Evolutionary conservation across 2,888 invertebrate species (phyloP), one percentile per base, ranked within the genome.

Genomic region (Volucella zonaria): DNA sequence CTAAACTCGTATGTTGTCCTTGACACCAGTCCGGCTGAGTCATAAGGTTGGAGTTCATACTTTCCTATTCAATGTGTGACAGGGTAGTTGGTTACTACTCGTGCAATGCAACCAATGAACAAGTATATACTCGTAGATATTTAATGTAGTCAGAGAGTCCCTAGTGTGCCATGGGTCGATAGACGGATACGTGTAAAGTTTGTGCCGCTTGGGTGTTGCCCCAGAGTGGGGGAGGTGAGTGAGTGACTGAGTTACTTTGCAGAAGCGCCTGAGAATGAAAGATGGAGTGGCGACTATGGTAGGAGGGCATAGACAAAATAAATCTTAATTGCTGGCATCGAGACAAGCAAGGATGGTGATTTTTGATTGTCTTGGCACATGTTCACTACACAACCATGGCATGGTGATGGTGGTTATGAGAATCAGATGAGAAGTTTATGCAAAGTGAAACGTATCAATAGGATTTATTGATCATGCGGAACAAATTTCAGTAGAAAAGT

Each of bases 111-210:
- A 68, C n/a, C 54, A 23, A 68, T 66, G 23, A 59, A 66, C 76
- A 66, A 81, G 81, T 70, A 59, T 70, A 76, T 64, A 76, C 64
- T n/a, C 71, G 70, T 66, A 70, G 64, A 71, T 6, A 31, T 2
- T 31, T 31, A 31, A 31, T 31, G 31, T 31, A 31, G 31, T 31
- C 31, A 31, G 6, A 31, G 2, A 64, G 70, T 81, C 70, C 76
- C 81, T 62, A 66, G 64, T 56, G 75, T 58, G 68, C 62, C 67
- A 49, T 47, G 75, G 68, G 62, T 81, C 68, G 74, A 71, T 43
- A 73, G 59, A 51, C 71, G 78, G 74, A 71, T 43, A 73, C 66
- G 58, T 78, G 78, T n/a, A 62, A 62, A 71, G 15, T 58, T 18
- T 64, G 15, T 51, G 43, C n/a, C 14, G 15, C 47, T 54, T 51